These are phyloP conservation scores for Sus scrofa DNA, from an alignment of 2,113 vertebrate species.

Conservation along the genomic window DNA sequence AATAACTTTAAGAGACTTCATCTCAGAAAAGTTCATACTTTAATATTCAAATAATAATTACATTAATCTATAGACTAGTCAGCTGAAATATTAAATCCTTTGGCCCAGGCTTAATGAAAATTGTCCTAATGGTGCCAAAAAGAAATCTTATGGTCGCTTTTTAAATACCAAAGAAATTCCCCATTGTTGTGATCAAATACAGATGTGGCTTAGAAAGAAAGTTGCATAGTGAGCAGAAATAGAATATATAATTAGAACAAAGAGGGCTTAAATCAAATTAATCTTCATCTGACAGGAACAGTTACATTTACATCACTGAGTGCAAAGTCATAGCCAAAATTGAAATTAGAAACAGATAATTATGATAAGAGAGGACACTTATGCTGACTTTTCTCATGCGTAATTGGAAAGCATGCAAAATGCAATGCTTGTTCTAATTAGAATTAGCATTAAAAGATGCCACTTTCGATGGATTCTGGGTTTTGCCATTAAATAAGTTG, in stretches of 20 bases:
- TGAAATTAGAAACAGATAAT: constrained; percentile 95
- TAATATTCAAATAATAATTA: constrained; percentile 86
- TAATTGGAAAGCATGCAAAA: constrained; percentile 91
- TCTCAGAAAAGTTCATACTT: constrained; percentile 85
- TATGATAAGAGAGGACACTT: constrained; percentile 92
- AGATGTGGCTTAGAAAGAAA: constrained; percentile 90
- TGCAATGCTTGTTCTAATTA: constrained; percentile 90
- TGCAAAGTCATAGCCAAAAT: constrained; percentile 92
- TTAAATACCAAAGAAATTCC: constrained; percentile 83
- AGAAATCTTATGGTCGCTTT: constrained; percentile 84
- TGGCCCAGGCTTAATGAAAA: constrained; percentile 78
- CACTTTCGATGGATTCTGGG: constrained; percentile 85
- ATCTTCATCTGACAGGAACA: constrained; percentile 93
- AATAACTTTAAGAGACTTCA: constrained; percentile 83
- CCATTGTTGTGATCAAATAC: constrained; percentile 90
- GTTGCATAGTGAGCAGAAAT: constrained; percentile 91
- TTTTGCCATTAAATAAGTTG: constrained; percentile 81
- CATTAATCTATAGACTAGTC: constrained; percentile 85
- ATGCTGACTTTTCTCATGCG: constrained; percentile 87
- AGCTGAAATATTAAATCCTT: constrained; percentile 87
- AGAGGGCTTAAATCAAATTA: constrained; percentile 93
- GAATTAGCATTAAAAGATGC: constrained; percentile 86
- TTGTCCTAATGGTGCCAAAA: constrained; percentile 83
- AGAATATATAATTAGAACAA: constrained; percentile 93
- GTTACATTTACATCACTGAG: constrained; percentile 92